These are phyloP conservation scores for Nyctibius bracteatus DNA, from an alignment of 2,113 vertebrate genomes.

Conservation along the genomic window DNA sequence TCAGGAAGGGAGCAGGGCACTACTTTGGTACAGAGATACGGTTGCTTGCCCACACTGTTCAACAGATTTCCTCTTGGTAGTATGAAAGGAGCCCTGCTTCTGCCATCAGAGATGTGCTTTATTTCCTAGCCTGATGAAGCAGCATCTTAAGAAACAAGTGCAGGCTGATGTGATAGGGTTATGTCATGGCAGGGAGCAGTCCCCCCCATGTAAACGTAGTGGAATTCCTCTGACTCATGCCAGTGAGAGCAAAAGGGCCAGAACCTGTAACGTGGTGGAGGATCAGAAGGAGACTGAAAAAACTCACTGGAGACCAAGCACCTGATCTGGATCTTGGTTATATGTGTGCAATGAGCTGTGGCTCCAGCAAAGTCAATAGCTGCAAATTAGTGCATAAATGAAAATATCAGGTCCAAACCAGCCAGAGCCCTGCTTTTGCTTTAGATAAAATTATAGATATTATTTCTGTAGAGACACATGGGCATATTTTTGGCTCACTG, in stretches of 20 bases:
- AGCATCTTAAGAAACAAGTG: neutral
- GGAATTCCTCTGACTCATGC: neutral
- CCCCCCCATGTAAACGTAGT: neutral
- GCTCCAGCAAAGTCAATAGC: neutral
- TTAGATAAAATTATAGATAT: neutral
- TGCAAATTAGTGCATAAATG: neutral
- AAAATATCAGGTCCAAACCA: neutral
- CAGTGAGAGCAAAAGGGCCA: neutral
- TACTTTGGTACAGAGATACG: neutral
- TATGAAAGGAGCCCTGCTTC: neutral
- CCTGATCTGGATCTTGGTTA: neutral
- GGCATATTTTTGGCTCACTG: neutral
- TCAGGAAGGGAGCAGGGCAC: neutral
- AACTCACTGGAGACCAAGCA: neutral
- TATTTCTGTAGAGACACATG: neutral
- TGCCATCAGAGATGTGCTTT: neutral
- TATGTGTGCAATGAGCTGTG: rapidly evolving
- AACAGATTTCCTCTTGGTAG: neutral
- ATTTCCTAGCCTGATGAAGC: neutral
- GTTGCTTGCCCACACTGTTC: neutral
- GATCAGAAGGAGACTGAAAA: neutral
- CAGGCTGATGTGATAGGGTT: neutral
- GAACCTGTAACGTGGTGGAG: neutral
- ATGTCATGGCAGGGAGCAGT: neutral
- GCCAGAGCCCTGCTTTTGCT: neutral